Percentiles rank a stretch among this genome's conserved stretches.
Conservation (phyloP, 2,113 vertebrate species). For the Piaya cayana region DNA sequence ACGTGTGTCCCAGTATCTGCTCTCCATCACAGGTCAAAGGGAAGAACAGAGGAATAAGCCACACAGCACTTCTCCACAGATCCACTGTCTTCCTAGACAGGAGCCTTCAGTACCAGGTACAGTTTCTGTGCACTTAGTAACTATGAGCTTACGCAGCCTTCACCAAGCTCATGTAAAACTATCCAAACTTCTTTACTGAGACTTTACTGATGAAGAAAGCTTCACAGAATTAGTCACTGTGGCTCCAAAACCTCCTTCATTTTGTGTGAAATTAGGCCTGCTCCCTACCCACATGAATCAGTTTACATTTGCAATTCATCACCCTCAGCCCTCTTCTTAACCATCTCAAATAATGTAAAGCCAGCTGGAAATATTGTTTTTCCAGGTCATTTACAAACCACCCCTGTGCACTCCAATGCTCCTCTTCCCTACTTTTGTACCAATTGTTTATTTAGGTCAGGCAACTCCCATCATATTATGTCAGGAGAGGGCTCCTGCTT, state of each 20-base stretch:
- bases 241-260: neutral
- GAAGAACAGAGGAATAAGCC: neutral
- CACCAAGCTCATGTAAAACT: neutral
- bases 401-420: fast-evolving
- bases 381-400: neutral
- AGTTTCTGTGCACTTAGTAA: neutral
- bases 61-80: neutral
- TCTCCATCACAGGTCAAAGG: neutral
- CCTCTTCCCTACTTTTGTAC: slow-evolving; percentile 2
- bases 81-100: neutral
- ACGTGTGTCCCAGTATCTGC: neutral
- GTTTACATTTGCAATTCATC: neutral
- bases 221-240: neutral
- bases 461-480: slow-evolving; percentile 1
- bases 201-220: neutral
- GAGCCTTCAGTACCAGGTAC: neutral
- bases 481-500: neutral
- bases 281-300: neutral
- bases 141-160: neutral
- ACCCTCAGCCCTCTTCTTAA: neutral
- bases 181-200: neutral
- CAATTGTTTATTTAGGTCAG: neutral
- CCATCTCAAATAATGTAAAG: neutral
- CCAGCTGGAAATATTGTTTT: neutral
- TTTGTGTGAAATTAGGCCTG: neutral